Base-by-base conservation (phyloP, 2,888 invertebrate species). In the Nomada fucata region DNA sequence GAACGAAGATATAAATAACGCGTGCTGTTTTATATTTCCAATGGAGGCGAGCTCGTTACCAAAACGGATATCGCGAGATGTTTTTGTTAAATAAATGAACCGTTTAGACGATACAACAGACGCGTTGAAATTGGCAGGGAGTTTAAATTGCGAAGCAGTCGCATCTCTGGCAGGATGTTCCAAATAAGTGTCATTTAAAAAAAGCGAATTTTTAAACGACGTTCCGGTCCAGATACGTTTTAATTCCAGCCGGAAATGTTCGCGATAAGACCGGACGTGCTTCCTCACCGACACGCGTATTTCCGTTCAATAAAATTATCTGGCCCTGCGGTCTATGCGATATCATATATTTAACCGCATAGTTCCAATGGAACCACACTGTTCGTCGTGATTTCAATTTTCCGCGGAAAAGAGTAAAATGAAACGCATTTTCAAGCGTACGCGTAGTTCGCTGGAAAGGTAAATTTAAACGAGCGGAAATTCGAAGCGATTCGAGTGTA, bases 191-290 rank as follows among this genome's bases (percentile, higher is more conserved):
- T 23, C 52, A 52, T 53, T 36, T 36, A 65, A 20, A 53, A 61
- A 68, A 68, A 64, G 13, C 23, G 5, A 53, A 75, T 63, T 79
- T 72, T 61, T 65, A 59, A 69, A 69, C 59, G 50, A 78, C 44
- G 68, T 79, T 70, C 75, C 83, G 79, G 79, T 81, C 77, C 55
- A 77, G 75, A 72, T 76, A 78, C 55, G 65, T 74, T 81, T 85
- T 61, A 80, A 83, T 77, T 76, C 79, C 59, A 69, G 70, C 67
- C 83, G 88, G 86, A 87, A 87, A 84, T 73, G 84, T 65, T 60
- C 53, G 83, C 80, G 88, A 88, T 88, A 87, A 88, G 82, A 76
- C 86, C 88, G 88, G 88, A 87, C 82, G 87, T 77, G 79, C 80
- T 72, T 86, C 84, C 84, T 79, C 74, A 69, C 68, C 76, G 76